Conservation (phyloP, 2,797 vertebrate species). For the Yasuhikotakia modesta region DNA sequence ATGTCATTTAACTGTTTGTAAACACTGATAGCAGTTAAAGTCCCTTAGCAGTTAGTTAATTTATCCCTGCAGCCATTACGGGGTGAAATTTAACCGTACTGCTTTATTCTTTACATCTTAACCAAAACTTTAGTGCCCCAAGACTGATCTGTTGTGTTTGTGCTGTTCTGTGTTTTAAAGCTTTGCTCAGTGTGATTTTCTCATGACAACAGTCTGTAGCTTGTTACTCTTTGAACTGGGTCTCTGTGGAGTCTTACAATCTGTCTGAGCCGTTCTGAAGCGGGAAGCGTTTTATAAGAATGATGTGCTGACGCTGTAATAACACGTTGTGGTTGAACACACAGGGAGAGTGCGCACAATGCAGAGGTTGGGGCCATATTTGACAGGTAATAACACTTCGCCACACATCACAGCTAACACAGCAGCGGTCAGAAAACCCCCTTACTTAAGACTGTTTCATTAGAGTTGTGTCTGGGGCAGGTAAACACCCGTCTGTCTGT, state of each 20-base stretch:
- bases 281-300: constrained; percentile 55
- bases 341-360: constrained; percentile 88
- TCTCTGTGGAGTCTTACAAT: constrained; percentile 47
- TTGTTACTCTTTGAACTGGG: constrained; percentile 59
- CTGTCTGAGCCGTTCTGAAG: constrained; percentile 54
- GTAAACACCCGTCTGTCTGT: constrained; percentile 46
- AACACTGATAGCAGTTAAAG: neutral
- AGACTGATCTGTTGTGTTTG: neutral
- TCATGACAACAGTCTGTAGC: constrained; percentile 63
- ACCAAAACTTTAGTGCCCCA: too few species aligned
- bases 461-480: constrained; percentile 44
- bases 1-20: constrained; percentile 12
- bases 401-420: constrained; percentile 67
- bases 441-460: constrained; percentile 28
- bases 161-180: too few species aligned
- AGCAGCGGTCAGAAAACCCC: constrained; percentile 36
- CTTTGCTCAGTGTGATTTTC: too few species aligned
- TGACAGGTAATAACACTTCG: constrained; percentile 86
- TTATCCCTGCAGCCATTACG: too few species aligned
- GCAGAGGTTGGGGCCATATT: constrained; percentile 95
- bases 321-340: constrained; percentile 88
- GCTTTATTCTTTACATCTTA: too few species aligned
- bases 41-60: too few species aligned
- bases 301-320: constrained; percentile 80
- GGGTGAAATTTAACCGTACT: neutral